Evolutionary conservation across 2,888 invertebrate genomes (phyloP).

Genomic region (Orthonevra nobilis): DNA sequence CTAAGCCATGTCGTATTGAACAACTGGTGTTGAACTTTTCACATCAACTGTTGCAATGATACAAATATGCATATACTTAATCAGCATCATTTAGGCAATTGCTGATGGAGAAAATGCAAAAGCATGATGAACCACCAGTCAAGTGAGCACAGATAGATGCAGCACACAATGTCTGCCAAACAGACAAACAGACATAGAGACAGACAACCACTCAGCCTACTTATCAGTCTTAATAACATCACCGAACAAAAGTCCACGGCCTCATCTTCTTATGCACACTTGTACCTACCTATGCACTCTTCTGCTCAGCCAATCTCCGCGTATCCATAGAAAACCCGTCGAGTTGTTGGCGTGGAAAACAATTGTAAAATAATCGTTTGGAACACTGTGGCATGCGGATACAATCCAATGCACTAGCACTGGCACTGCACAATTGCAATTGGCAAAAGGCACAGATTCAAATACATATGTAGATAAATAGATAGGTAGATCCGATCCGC

Average conservation of each 20-base stretch:
- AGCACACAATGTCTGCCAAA: conserved; percentile 48
- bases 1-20: too few relatives aligned
- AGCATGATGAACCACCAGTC: conserved; percentile 43
- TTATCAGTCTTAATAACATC: conserved; percentile 63
- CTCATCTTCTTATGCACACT: conserved; percentile 39
- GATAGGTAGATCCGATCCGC: too few relatives aligned
- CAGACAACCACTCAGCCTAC: conserved; percentile 70
- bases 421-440: conserved; percentile 35
- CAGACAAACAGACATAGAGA: conserved; percentile 24
- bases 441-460: conserved; percentile 58
- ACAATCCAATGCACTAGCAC: conserved; percentile 45
- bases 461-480: too few relatives aligned
- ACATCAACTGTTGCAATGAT: conserved; percentile 34
- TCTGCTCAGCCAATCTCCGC: conserved; percentile 4
- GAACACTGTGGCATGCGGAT: conserved; percentile 67
- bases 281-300: background rate
- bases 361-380: conserved; percentile 68
- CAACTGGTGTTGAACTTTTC: conserved; percentile 1
- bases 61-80: conserved; percentile 46
- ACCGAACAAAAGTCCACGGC: conserved; percentile 53
- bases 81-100: conserved; percentile 60
- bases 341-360: conserved; percentile 68
- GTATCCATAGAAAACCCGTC: conserved; percentile 15
- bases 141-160: conserved; percentile 36
- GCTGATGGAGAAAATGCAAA: conserved; percentile 66